Evolutionary conservation across 92 coral and sea anemone species (phyloP).

Genomic region (Desmophyllum pertusum): DNA sequence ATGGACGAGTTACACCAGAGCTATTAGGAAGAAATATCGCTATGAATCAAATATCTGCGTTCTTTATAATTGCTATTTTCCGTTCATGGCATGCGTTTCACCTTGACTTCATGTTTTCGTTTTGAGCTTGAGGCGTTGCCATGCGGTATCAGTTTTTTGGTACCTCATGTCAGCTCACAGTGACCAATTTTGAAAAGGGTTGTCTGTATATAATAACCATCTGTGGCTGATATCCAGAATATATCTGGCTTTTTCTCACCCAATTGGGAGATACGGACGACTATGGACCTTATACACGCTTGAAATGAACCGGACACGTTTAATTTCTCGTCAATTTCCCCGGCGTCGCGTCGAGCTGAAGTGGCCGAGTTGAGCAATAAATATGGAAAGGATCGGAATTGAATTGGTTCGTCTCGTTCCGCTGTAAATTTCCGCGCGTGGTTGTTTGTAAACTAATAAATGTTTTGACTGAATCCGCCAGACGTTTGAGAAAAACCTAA

Average conservation of each 20-base stretch:
- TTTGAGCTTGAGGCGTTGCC: neutral
- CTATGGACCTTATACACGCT: too few relatives aligned
- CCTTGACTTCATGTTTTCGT: neutral
- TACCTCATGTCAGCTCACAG: neutral
- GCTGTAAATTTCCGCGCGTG: constrained; percentile 34
- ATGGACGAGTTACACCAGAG: too few relatives aligned
- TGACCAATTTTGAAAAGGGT: neutral
- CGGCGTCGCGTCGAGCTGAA: neutral
- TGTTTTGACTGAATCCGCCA: constrained; percentile 3
- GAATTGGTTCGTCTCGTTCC: constrained; percentile 2
- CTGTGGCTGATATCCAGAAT: neutral
- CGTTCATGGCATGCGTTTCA: too few relatives aligned
- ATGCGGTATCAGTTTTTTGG: neutral
- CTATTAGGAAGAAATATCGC: neutral
- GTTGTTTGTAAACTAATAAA: neutral
- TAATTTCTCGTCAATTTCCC: neutral
- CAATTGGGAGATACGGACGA: neutral
- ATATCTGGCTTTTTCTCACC: neutral
- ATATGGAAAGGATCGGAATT: neutral
- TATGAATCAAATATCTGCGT: too few relatives aligned
- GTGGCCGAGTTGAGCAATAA: neutral
- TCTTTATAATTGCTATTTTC: too few relatives aligned
- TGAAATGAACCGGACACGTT: neutral
- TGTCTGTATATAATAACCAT: neutral
- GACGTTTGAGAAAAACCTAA: neutral